Percentiles rank a stretch among this genome's conserved stretches.
phyloP scores from a whole-genome alignment of 2,888 invertebrate genomes.

The Escarpia spicata region DNA sequence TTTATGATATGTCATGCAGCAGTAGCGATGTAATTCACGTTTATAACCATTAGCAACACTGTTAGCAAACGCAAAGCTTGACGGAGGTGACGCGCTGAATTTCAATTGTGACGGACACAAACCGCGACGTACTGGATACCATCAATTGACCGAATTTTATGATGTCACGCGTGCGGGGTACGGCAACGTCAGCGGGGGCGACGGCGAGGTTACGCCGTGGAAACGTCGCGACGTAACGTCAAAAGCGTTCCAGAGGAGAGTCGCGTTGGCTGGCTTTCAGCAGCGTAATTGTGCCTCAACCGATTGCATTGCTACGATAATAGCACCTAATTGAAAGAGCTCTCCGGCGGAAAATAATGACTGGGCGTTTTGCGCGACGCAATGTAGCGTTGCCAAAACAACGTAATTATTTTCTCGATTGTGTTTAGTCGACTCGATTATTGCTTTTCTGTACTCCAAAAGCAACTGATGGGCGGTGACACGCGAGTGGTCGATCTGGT shows the following conservation, averaged over 20 bases:
- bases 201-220: not conserved
- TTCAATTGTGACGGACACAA: too few species aligned
- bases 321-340: not conserved
- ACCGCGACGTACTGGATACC: not conserved
- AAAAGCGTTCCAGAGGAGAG: not conserved
- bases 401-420: not conserved
- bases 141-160: not conserved
- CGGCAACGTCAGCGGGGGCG: not conserved
- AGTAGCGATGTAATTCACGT: too few species aligned
- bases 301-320: not conserved
- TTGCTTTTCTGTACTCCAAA: not conserved
- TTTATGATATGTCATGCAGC: too few species aligned
- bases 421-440: not conserved
- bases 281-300: not conserved
- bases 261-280: not conserved
- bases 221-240: not conserved
- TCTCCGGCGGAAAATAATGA: not conserved
- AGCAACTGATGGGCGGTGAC: not conserved
- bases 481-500: not conserved
- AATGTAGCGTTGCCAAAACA: not conserved
- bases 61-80: too few species aligned
- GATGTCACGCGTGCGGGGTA: not conserved
- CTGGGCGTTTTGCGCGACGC: not conserved
- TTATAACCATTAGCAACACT: too few species aligned
- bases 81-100: too few species aligned